Base-by-base conservation (phyloP, 2,888 invertebrate species). In the Cactoblastis cactorum region DNA sequence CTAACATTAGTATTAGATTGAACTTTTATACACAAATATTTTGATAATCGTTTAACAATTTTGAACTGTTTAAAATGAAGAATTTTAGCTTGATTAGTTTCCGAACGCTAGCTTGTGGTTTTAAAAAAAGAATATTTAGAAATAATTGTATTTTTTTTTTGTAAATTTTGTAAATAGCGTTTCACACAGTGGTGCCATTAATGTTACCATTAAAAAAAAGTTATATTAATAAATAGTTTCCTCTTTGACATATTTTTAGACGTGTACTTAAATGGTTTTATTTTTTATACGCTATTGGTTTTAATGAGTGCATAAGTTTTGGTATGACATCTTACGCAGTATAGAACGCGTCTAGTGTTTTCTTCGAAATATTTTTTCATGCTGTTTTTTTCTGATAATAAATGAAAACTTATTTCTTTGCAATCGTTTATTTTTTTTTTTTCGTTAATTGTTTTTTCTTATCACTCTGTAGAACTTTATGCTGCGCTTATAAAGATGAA, bases 131-230 rank as follows among this genome's bases (percentile, higher is more conserved):
- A 24, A 41, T 41, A 41, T 22, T 22, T 4, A 22, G 3, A 6
- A 22, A 22, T 6, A 41, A 24, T 41, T n/a, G 32, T 39, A 39
- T 8, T 14, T 49, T 54, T 54, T 57, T 50, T 34, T 48, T 50
- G 55, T 56, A 55, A 50, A 51, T 59, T 55, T 51, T 59, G 53
- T 59, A 56, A 60, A 62, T 62, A 61, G 51, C 53, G 8, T 11
- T 56, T 39, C 53, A 53, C 55, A 53, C 61, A 77, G 69, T 83
- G 85, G 85, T 85, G 87, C 86, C 87, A 87, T 87, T 63, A 61
- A 55, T 69, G 86, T 87, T 87, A 87, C 87, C 87, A 84, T 84
- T 81, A 68, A 57, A 15, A 51, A 54, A 54, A 37, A 41, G 52
- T 47, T 46, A 12, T 34, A 54, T 38, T 22, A 58, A 57, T 38